Base-by-base conservation (phyloP, 2,797 vertebrate species). In the Anisognathus igniventris region DNA sequence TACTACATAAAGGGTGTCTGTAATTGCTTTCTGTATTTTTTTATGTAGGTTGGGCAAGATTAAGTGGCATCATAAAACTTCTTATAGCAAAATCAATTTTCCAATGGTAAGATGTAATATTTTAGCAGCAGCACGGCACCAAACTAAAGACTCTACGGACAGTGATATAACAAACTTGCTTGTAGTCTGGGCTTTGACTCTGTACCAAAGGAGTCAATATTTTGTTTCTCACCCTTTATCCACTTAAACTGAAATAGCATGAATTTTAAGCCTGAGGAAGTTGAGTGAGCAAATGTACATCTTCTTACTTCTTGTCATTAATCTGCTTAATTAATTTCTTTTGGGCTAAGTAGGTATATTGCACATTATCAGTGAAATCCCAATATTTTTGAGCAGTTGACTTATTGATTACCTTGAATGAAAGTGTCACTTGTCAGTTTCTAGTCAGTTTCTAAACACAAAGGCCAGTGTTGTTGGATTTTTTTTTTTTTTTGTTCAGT, bases 31-130 rank as follows among this genome's bases (percentile, higher is more conserved):
- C 79, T 88, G 67, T 93, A 42, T 97, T 96, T 88, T 88, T 88
- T 95, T 79, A 90, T 91, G 58, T 95, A 94, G 85, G 94, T 94
- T 97, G 92, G 82, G 88, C 96, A 95, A 97, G 95, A 97, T 97
- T 96, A 97, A 97, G 79, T 92, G 75, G 91, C 87, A 91, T 97
- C 44, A 24, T 92, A 95, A 97, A 95, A 95, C 74, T 96, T 96
- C 92, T 96, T 96, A 94, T 61, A 96, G 92, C 92, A 96, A 96
- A 96, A 97, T 97, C 93, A 95, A 94, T 97, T 97, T 97, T 92
- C 87, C 86, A 83, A 10, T 96, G 94, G 96, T 95, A 97, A 96
- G 95, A 96, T 33, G 40, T 92, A 96, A 92, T 97, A 94, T 95
- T 97, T 97, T 95, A 90, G 84, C 75, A 94, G 86, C 73, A 86